A percentile compares a stretch with the other conserved stretches of the same genome.
These are phyloP conservation scores for Drosophila hamatofila DNA, from an alignment of 2,888 invertebrate species.

Conservation along the genomic window DNA sequence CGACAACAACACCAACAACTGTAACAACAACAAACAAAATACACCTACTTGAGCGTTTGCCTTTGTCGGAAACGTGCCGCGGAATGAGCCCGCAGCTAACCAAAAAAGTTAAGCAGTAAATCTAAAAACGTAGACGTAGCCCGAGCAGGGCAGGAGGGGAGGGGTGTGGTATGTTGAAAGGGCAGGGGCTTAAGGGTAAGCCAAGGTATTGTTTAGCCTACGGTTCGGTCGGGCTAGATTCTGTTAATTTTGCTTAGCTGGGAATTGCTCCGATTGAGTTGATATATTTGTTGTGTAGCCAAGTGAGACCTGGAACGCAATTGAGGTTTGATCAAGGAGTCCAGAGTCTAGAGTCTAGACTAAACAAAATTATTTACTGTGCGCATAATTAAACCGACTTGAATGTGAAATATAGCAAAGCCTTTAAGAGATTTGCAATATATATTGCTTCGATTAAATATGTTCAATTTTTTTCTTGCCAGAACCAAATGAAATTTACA, in stretches of 20 bases:
- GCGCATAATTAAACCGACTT: background rate
- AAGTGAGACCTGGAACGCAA: conserved; percentile 24
- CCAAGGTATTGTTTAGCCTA: conserved; percentile 23
- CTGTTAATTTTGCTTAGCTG: conserved; percentile 48
- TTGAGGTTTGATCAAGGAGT: conserved; percentile 22
- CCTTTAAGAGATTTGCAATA: background rate
- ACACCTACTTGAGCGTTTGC: conserved; percentile 74
- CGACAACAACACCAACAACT: conserved; percentile 15
- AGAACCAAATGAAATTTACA: too few relatives aligned
- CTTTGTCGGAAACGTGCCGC: conserved; percentile 54
- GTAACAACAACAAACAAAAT: conserved; percentile 52
- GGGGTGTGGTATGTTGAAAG: background rate
- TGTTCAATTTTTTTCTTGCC: too few relatives aligned
- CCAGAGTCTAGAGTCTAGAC: conserved; percentile 24
- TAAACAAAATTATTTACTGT: conserved; percentile 1
- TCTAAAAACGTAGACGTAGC: conserved; percentile 59
- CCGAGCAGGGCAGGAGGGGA: background rate
- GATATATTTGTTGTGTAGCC: conserved; percentile 49
- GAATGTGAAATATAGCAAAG: background rate
- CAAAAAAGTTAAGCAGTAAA: conserved; percentile 74
- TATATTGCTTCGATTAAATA: background rate
- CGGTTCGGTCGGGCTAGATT: conserved; percentile 24
- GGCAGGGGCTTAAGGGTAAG: background rate
- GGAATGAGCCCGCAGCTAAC: conserved; percentile 55
- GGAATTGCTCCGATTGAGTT: conserved; percentile 55